Percentiles rank a stretch among this genome's conserved stretches.
Conservation (phyloP, 2,888 invertebrate genomes). For the Myathropa florea region DNA sequence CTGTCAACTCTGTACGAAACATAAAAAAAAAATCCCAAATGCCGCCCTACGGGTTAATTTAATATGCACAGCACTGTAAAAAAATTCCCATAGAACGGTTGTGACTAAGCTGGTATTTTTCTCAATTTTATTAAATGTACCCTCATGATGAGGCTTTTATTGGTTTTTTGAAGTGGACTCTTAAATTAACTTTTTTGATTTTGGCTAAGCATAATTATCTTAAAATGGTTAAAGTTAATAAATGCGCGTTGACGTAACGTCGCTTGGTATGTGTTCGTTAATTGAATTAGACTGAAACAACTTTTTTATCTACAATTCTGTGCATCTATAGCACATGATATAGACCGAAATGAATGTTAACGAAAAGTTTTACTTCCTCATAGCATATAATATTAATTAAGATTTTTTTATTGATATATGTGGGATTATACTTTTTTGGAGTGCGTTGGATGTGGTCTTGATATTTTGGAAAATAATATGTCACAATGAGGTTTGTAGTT, state of each 20-base stretch:
- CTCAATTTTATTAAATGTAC: not conserved
- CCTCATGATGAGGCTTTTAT: conserved; percentile 11
- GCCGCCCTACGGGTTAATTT: conserved; percentile 48
- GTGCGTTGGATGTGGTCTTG: no score
- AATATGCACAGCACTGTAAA: conserved; percentile 38
- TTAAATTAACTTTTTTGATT: conserved; percentile 31
- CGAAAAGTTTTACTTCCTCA: no score
- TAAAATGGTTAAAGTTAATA: conserved; percentile 23
- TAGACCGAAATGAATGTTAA: no score
- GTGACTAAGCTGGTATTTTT: not conserved
- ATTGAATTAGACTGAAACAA: not conserved
- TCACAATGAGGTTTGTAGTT: no score
- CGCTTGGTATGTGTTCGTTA: not conserved
- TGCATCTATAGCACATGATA: no score
- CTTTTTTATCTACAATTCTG: not conserved
- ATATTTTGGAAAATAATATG: no score
- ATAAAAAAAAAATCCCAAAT: not conserved
- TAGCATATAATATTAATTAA: no score
- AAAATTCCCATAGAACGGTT: not conserved
- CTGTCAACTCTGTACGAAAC: conserved; percentile 2
- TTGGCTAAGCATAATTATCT: conserved; percentile 19
- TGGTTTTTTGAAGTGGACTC: conserved; percentile 10
- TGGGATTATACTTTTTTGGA: no score
- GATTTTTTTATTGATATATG: no score
- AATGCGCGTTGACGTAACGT: not conserved